Evolutionary conservation across 2,113 vertebrate genomes (phyloP), one percentile per base, ranked within the genome.

Genomic region (Ceyx margarethae): DNA sequence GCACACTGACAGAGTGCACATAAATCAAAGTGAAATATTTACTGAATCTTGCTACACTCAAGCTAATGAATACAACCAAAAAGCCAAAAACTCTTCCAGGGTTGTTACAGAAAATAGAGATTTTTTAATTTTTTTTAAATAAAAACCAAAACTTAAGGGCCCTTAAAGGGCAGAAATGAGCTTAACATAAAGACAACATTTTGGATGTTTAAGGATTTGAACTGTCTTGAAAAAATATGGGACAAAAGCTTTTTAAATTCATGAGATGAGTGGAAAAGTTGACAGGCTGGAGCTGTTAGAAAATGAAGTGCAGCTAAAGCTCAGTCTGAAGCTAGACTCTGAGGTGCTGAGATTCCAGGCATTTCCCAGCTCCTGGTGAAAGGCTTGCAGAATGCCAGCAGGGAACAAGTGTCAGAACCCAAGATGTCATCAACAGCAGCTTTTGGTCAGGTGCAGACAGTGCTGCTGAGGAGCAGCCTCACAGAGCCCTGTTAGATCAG

Each of bases 41-140:
- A 92, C 64, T 90, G 91, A 54, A 93, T 40, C 60, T 67, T 53
- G 56, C 48, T 85, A 62, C 82, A 65, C 85, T 92, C 64, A 62
- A 92, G 61, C 57, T 92, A 90, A 91, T 31, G 77, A 92, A 92
- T 37, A 15, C 45, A 85, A 91, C 81, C 61, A 60, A 92, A 86
- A 54, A 74, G 78, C 78, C 77, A 89, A 94, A 92, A 66, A 23
- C 21, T 54, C 61, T 65, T 73, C 46, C 60, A 92, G 31, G 69
- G 37, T 65, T n/a, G 69, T 20, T 87, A 75, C 17, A 82, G 58
- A 67, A 89, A 26, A 83, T 18, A 72, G 5, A 8, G 23, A 53
- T n/a, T 50, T 77, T 72, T 53, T 50, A 10, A 17, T 45, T 45
- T 45, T 50, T 50, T 50, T 23, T 12, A 23, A 13, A 26, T 21